A percentile compares a stretch with the other conserved stretches of the same genome.
Conservation (phyloP, 1,140 invertebrate genomes). For the Calephelis nemesis region DNA sequence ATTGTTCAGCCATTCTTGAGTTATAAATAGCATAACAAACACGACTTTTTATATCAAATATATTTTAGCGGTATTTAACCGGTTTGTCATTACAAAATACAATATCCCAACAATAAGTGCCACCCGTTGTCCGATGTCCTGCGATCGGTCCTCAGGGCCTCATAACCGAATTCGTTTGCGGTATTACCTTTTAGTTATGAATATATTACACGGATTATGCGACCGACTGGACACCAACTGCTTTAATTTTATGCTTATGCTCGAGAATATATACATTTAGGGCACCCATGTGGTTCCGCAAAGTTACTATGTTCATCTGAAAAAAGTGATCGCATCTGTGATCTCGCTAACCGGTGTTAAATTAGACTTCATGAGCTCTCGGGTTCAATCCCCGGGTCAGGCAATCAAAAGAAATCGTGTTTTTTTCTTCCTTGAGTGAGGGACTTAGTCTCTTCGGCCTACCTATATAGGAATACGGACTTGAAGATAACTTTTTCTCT, state of each 20-base stretch:
- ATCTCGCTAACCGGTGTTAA: too few species aligned
- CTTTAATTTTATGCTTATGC: slow-evolving; percentile 62
- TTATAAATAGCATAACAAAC: too few species aligned
- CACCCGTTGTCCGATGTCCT: slow-evolving; percentile 55
- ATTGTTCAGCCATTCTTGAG: too few species aligned
- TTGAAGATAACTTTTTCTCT: too few species aligned
- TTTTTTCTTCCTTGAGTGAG: too few species aligned
- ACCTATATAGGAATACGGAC: too few species aligned
- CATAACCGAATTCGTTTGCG: slow-evolving; percentile 39
- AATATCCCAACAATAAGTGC: slow-evolving; percentile 36
- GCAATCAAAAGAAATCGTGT: too few species aligned
- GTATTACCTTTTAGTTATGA: slow-evolving; percentile 68
- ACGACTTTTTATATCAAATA: background rate
- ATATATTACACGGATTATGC: slow-evolving; percentile 68
- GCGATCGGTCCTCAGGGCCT: slow-evolving; percentile 54
- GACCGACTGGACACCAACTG: slow-evolving; percentile 39
- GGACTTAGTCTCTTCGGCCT: too few species aligned
- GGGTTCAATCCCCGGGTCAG: too few species aligned
- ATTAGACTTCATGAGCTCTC: too few species aligned
- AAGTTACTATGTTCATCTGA: background rate
- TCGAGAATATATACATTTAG: slow-evolving; percentile 53
- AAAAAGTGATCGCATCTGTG: background rate
- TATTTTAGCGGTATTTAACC: slow-evolving; percentile 10
- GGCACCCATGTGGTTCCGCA: slow-evolving; percentile 47
- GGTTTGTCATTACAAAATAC: slow-evolving; percentile 20